Base-by-base conservation (phyloP, 2,888 invertebrate genomes). In the Sarcophaga rosellei region DNA sequence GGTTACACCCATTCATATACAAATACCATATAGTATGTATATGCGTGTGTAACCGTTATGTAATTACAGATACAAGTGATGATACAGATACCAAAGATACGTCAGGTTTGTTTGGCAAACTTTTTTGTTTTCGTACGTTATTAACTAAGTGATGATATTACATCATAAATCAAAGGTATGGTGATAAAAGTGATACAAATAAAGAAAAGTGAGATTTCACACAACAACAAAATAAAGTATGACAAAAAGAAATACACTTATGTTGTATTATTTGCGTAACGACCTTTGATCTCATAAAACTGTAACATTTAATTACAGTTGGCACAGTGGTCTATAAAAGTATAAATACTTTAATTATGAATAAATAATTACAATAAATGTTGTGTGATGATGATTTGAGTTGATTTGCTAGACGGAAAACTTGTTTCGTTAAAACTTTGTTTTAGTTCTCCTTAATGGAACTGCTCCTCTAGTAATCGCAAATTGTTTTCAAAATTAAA, bases 91-190 rank as follows among this genome's bases (percentile, higher is more conserved):
- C 10, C 61, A 61, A 65, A 25, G 65, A 59, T 80, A 35, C 73
- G 47, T 17, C 44, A 72, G 53, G 69, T 35, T 21, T 79, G 57
- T 69, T 75, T 68, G 61, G 61, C 62, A 81, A 75, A 69, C 35
- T 75, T 74, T 68, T 81, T 20, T 61, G 2, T 20, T 20, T 21
- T 3, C 23, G 47, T 44, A 53, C 44, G 73, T 47, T 62, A 80
- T 61, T 68, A 69, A 69, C 74, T 75, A 74, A 81, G 21, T 53
- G 62, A 68, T 69, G 45, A 35, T 75, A 53, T 81, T 75, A 68
- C 74, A 69, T 53, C 74, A 81, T 62, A 81, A 68, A 73, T 73
- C 61, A 53, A 74, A 74, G 61, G 68, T 35, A 35, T 35, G 68
- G n/a, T 20, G 61, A 47, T 53, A 17, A 35, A 21, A 65, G 44